Conservation (phyloP, 2,888 invertebrate genomes). For the Falcaria lacertinaria region DNA sequence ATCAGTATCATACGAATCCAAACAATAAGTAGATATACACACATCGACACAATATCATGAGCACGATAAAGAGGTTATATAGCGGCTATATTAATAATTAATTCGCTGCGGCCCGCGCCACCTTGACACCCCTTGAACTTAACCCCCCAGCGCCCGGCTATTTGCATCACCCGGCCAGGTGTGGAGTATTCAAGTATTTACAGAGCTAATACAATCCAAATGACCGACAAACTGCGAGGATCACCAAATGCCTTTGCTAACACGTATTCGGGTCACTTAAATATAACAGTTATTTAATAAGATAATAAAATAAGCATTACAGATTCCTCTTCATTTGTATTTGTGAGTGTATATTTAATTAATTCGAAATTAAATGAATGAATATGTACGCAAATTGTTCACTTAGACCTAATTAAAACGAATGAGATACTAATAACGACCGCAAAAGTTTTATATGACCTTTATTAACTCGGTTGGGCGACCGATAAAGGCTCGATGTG, state of each 20-base stretch:
- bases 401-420: no score
- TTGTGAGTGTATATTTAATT: no score
- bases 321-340: no score
- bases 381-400: no score
- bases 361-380: no score
- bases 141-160: slow-evolving; percentile 24
- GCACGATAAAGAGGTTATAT: slow-evolving; percentile 6
- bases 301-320: no score
- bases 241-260: not conserved
- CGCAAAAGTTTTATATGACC: slow-evolving; percentile 29
- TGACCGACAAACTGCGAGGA: slow-evolving; percentile 7
- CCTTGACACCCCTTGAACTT: slow-evolving; percentile 49
- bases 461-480: slow-evolving; percentile 47
- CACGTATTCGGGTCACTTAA: no score
- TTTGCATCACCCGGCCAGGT: slow-evolving; percentile 37
- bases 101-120: slow-evolving; percentile 28
- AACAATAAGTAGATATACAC: no score
- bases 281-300: no score
- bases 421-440: slow-evolving; percentile 7
- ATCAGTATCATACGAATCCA: no score
- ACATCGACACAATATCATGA: slow-evolving; percentile 1
- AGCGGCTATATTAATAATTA: slow-evolving; percentile 45
- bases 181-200: slow-evolving; percentile 33
- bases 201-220: slow-evolving; percentile 31
- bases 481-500: slow-evolving; percentile 30